These are phyloP conservation scores for Galendromus occidentalis DNA, from an alignment of 1,140 invertebrate genomes.

Conservation along the genomic window DNA sequence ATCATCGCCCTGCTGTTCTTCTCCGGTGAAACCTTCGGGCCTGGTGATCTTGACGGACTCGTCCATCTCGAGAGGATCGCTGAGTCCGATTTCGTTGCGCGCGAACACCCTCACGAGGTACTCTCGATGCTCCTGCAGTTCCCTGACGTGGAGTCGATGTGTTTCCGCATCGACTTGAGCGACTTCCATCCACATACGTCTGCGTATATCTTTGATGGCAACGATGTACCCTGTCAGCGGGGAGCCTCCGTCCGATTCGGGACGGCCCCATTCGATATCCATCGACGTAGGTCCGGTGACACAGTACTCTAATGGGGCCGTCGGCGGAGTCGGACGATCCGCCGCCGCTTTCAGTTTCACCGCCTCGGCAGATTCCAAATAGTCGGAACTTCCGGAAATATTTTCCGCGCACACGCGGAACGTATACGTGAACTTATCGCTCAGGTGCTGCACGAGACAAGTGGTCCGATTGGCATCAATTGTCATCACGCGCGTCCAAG, in stretches of 20 bases:
- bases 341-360: slow-evolving; percentile 78
- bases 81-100: slow-evolving; percentile 79
- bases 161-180: slow-evolving; percentile 57
- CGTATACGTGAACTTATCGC: slow-evolving; percentile 64
- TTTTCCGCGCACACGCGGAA: slow-evolving; percentile 86
- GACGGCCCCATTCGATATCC: slow-evolving; percentile 76
- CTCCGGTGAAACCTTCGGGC: slow-evolving; percentile 36
- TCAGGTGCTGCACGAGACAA: slow-evolving; percentile 63
- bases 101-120: slow-evolving; percentile 77
- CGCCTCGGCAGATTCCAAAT: slow-evolving; percentile 47
- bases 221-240: slow-evolving; percentile 76
- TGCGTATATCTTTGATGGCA: slow-evolving; percentile 67
- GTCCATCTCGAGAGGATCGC: slow-evolving; percentile 77
- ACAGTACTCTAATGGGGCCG: slow-evolving; percentile 62
- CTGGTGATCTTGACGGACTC: slow-evolving; percentile 68
- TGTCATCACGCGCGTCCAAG: slow-evolving; percentile 75
- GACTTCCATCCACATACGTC: slow-evolving; percentile 88
- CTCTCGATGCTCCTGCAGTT: slow-evolving; percentile 61
- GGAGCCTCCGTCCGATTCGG: slow-evolving; percentile 77
- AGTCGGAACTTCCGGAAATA: slow-evolving; percentile 55
- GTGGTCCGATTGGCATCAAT: slow-evolving; percentile 50
- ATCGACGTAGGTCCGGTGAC: slow-evolving; percentile 57
- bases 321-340: slow-evolving; percentile 67
- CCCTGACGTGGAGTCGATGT: slow-evolving; percentile 57
- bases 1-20: slow-evolving; percentile 23